phyloP scores from a whole-genome alignment of 2,797 vertebrate species.

The Halcyon badia region DNA sequence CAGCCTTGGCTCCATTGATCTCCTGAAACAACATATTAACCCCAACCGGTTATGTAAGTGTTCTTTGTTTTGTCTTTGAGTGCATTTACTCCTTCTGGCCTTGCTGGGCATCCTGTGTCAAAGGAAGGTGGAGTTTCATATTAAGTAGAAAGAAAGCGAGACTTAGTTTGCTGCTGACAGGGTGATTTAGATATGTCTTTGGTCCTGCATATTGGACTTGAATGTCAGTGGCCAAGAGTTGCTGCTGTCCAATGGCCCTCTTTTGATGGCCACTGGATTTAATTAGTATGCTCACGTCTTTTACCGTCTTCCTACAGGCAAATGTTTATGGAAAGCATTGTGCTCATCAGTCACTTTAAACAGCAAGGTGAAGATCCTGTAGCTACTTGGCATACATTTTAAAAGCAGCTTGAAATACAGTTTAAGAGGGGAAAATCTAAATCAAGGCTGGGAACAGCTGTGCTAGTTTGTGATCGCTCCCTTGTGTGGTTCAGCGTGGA shows the following conservation, averaged over 20 bases:
- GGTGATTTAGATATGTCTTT: not conserved
- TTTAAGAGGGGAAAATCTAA: not conserved
- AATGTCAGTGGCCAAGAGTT: not conserved
- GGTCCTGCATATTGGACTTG: not conserved
- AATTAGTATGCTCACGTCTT: not conserved
- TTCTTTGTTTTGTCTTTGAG: not conserved
- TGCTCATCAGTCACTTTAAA: not conserved
- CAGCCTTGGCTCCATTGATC: slow-evolving; percentile 89
- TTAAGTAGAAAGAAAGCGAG: not conserved
- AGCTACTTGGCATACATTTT: not conserved
- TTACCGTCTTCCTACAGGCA: not conserved
- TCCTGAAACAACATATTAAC: slow-evolving; percentile 92
- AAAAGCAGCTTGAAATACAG: not conserved
- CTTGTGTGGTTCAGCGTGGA: not conserved
- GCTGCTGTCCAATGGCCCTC: not conserved
- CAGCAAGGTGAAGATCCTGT: not conserved
- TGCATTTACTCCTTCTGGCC: not conserved
- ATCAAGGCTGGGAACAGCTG: not conserved
- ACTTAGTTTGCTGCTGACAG: not conserved
- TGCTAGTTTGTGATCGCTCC: not conserved
- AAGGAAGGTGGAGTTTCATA: not conserved
- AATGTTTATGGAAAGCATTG: not conserved
- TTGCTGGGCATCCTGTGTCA: not conserved
- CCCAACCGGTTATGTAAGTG: slow-evolving; percentile 91
- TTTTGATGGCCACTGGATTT: not conserved